These are phyloP conservation scores for Labroides dimidiatus DNA, from an alignment of 2,797 vertebrate species.

Conservation along the genomic window DNA sequence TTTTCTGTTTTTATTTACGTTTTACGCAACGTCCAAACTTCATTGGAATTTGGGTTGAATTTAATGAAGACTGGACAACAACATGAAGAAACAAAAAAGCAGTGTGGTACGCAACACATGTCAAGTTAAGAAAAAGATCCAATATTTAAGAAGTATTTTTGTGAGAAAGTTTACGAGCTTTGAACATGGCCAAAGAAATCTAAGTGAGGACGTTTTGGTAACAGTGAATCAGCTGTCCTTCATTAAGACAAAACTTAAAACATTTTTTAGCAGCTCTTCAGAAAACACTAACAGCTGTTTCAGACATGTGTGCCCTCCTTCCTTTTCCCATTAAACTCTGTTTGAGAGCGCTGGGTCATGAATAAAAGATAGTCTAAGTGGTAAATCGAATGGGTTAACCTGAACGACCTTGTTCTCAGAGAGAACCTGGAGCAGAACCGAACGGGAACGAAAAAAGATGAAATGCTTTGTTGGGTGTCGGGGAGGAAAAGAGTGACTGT, in stretches of 20 bases:
- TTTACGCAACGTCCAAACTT: too few relatives aligned
- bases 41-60: too few relatives aligned
- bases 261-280: constrained; percentile 35
- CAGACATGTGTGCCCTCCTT: constrained; percentile 43
- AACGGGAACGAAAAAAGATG: not conserved
- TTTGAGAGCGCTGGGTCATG: constrained; percentile 36
- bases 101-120: too few relatives aligned
- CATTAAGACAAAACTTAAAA: constrained; percentile 19
- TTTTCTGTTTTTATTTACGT: too few relatives aligned
- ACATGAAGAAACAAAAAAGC: too few relatives aligned
- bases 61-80: too few relatives aligned
- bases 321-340: constrained; percentile 24
- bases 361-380: constrained; percentile 48
- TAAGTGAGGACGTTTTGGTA: constrained; percentile 11
- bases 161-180: too few relatives aligned
- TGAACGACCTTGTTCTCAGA: constrained; percentile 22
- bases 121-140: too few relatives aligned
- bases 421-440: constrained; percentile 5
- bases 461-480: constrained; percentile 9
- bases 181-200: too few relatives aligned
- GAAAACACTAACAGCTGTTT: constrained; percentile 28
- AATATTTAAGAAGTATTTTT: too few relatives aligned
- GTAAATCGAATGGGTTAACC: constrained; percentile 31
- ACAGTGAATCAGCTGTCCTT: constrained; percentile 10
- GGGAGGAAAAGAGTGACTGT: constrained; percentile 7